These are phyloP conservation scores for Melanostoma scalare DNA, from an alignment of 2,888 invertebrate genomes.

Conservation along the genomic window DNA sequence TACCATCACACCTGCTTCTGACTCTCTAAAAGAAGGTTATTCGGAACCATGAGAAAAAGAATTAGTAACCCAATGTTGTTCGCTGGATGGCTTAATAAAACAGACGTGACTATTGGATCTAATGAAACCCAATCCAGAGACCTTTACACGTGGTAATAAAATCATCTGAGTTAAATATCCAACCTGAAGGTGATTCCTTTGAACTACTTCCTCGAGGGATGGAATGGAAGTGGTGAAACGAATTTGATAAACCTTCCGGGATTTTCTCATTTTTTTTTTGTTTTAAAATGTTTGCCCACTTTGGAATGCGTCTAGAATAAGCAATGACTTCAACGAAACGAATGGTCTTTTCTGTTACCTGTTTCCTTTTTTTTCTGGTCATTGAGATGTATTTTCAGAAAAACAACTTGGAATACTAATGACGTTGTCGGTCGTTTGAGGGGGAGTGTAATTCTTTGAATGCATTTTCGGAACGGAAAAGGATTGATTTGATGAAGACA, in stretches of 20 bases:
- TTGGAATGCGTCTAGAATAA: conserved; percentile 55
- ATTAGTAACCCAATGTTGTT: conserved; percentile 81
- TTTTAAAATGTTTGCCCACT: conserved; percentile 73
- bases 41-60: conserved; percentile 68
- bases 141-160: conserved; percentile 61
- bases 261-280: conserved; percentile 45
- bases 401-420: conserved; percentile 63
- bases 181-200: conserved; percentile 48
- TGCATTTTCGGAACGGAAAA: conserved; percentile 28
- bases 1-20: conserved; percentile 28
- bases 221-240: conserved; percentile 48
- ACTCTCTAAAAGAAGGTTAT: conserved; percentile 42
- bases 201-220: conserved; percentile 29
- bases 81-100: conserved; percentile 81
- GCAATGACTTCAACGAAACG: conserved; percentile 11
- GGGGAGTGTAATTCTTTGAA: conserved; percentile 15
- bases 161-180: conserved; percentile 55
- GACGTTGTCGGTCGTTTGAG: not conserved
- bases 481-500: conserved; percentile 63
- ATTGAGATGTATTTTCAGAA: conserved; percentile 55
- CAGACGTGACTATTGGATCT: conserved; percentile 78
- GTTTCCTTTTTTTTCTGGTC: conserved; percentile 40
- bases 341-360: conserved; percentile 49
- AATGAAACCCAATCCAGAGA: conserved; percentile 60
- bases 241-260: conserved; percentile 71